These are phyloP conservation scores for Trinectes maculatus DNA, from an alignment of 2,113 vertebrate species.

Conservation along the genomic window DNA sequence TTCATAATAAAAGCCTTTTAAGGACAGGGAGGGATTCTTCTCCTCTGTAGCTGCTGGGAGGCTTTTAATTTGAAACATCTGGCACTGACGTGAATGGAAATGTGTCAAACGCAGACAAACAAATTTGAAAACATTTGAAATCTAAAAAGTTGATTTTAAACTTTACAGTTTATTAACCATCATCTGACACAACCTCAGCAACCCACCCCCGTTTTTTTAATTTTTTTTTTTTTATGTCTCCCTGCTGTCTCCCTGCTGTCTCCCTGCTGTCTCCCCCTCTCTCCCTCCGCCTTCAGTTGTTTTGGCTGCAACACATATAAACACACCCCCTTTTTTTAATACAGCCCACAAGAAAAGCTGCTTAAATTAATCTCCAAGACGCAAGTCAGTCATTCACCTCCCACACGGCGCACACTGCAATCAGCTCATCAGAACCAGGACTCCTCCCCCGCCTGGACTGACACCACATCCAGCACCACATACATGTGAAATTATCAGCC, in stretches of 20 bases:
- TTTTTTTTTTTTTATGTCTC: constrained; percentile 32
- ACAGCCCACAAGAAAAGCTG: constrained; percentile 59
- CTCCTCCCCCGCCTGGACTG: too few relatives aligned
- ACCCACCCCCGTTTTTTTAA: not conserved
- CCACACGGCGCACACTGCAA: constrained; percentile 22
- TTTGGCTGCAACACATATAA: constrained; percentile 44
- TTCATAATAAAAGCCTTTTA: not conserved
- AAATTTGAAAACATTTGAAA: too few relatives aligned
- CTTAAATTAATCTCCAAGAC: constrained; percentile 73
- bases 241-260: constrained; percentile 1
- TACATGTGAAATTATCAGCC: not conserved
- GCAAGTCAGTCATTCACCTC: constrained; percentile 52
- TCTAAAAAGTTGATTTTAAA: too few relatives aligned
- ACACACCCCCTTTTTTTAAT: constrained; percentile 25
- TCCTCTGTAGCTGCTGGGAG: not conserved
- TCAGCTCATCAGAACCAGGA: too few relatives aligned
- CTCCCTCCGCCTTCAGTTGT: constrained; percentile 39
- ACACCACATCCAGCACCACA: too few relatives aligned
- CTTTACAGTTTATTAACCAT: too few relatives aligned
- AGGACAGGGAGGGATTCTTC: not conserved
- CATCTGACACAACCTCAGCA: not conserved
- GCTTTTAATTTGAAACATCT: constrained; percentile 9
- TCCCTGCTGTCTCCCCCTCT: constrained; percentile 9
- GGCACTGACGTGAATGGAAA: not conserved
- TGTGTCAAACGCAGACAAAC: not conserved